phyloP scores from a whole-genome alignment of 2,113 vertebrate genomes.

The Crotophaga sulcirostris region DNA sequence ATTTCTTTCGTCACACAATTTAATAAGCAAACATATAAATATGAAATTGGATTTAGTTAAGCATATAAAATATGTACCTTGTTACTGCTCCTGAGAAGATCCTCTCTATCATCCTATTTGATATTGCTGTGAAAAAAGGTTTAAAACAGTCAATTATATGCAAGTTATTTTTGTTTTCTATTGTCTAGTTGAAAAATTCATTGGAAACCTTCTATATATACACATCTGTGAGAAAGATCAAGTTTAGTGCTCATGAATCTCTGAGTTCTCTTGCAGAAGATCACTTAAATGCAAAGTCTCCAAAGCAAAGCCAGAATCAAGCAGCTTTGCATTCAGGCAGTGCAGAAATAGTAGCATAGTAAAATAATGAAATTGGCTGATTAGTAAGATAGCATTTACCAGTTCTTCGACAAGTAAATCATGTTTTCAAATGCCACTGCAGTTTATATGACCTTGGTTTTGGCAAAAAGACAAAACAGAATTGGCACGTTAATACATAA shows the following conservation, averaged over 20 bases:
- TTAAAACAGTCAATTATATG: background rate
- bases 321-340: background rate
- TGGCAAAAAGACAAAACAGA: background rate
- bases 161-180: background rate
- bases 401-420: background rate
- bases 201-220: background rate
- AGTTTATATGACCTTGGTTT: background rate
- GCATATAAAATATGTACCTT: conserved; percentile 70
- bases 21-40: background rate
- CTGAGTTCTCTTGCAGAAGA: background rate
- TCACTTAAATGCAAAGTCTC: background rate
- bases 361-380: background rate
- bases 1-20: background rate
- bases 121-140: conserved; percentile 80
- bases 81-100: conserved; percentile 96
- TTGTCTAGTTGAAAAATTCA: background rate
- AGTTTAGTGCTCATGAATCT: background rate
- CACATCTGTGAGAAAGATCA: background rate
- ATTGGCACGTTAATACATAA: background rate
- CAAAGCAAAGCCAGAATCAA: background rate
- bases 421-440: background rate
- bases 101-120: conserved; percentile 88
- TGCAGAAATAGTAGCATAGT: background rate
- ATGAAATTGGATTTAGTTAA: background rate
- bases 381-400: background rate